Base-by-base conservation (phyloP, 1,140 invertebrate species). In the Capitella teleta region DNA sequence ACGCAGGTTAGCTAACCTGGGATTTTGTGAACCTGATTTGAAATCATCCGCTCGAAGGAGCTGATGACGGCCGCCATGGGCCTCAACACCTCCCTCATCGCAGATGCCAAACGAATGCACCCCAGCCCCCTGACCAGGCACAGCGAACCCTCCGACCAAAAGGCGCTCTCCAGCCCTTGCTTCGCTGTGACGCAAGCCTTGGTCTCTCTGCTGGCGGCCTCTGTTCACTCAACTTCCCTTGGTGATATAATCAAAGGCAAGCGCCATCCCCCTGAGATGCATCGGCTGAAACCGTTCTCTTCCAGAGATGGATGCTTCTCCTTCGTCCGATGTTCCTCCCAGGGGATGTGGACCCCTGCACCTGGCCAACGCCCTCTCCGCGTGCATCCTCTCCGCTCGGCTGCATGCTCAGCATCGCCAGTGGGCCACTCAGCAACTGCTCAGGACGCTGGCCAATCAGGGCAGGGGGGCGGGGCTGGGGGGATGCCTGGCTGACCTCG, bases 161-260 rank as follows among this genome's bases (percentile, higher is more conserved):
- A 30, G 26, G 30, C 49, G 26, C 26, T 43, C 3, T 46, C 54
- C 28, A 59, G 59, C 19, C 64, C 61, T 54, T 72, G 70, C 43
- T 79, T 80, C 64, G 70, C 78, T 30, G 80, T 81, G 0, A 80
- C 78, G 2, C 79, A 80, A 63, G 74, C 78, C 12, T 60, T 81
- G 6, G 78, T 81, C 0, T 75, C 74, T 45, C 72, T 81, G 10
- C 60, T 80, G 4, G 76, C 77, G 5, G n/a, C n/a, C n/a, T n/a
- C n/a, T n/a, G n/a, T n/a, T n/a, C n/a, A n/a, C n/a, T n/a, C n/a
- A n/a, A n/a, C n/a, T n/a, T n/a, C n/a, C n/a, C n/a, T n/a, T n/a
- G n/a, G n/a, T n/a, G n/a, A n/a, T n/a, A n/a, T n/a, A n/a, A n/a
- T n/a, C n/a, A n/a, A n/a, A n/a, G n/a, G n/a, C n/a, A n/a, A n/a